Percentiles rank a stretch among this genome's conserved stretches.
phyloP scores from a whole-genome alignment of 2,797 vertebrate species.

The Naso thynnoides region DNA sequence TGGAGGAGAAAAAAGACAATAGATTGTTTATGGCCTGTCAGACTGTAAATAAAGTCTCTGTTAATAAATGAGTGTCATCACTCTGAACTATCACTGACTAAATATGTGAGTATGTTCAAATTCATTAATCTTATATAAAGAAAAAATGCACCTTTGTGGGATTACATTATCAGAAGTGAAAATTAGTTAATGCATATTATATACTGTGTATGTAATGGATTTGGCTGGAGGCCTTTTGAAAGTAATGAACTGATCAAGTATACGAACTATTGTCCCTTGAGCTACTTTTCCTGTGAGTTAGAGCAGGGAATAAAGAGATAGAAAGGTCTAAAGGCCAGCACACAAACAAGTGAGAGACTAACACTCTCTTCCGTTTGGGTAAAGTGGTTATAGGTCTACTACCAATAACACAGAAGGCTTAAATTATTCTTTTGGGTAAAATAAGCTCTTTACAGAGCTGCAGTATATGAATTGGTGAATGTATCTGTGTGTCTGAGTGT shows the following conservation, averaged over 20 bases:
- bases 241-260: not conserved
- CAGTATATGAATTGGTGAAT: not conserved
- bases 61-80: not conserved
- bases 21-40: conserved; percentile 27
- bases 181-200: not conserved
- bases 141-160: not conserved
- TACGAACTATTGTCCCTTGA: not conserved
- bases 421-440: conserved; percentile 6
- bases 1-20: conserved; percentile 17
- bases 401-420: not conserved
- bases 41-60: conserved; percentile 11
- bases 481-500: not conserved
- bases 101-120: not conserved
- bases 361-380: not conserved
- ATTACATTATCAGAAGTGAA: not conserved
- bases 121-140: not conserved
- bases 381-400: conserved; percentile 1
- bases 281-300: not conserved
- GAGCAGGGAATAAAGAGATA: not conserved
- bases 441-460: not conserved
- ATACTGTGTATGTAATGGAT: too few relatives aligned
- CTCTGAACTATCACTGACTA: not conserved
- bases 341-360: conserved; percentile 3
- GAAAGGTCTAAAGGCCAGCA: not conserved
- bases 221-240: not conserved